These are phyloP conservation scores for Scylla paramamosain DNA, from an alignment of 1,140 invertebrate genomes.

Conservation along the genomic window DNA sequence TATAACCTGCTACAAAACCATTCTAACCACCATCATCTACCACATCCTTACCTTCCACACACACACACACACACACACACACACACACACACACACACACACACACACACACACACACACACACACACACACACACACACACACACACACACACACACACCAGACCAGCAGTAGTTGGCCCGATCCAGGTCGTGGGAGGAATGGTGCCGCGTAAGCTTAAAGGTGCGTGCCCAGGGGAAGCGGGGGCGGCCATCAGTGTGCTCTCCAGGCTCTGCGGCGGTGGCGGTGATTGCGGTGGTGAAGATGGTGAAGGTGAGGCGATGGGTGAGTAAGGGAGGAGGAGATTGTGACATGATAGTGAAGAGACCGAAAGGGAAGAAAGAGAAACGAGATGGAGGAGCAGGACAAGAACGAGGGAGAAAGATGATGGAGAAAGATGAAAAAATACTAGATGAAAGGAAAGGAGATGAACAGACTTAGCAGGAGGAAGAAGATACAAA, in stretches of 20 bases:
- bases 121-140: neutral
- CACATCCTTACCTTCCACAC: too few species aligned
- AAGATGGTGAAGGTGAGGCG: neutral
- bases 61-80: too few species aligned
- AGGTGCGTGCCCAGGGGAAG: neutral
- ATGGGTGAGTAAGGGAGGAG: neutral
- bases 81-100: neutral
- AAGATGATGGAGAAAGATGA: neutral
- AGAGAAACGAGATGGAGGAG: neutral
- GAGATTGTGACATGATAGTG: neutral
- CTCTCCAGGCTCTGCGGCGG: neutral
- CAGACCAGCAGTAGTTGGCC: neutral
- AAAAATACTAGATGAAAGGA: neutral
- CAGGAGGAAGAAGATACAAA: neutral
- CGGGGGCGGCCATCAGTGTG: neutral
- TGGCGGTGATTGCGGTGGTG: neutral
- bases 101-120: slow-evolving; percentile 15
- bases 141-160: slow-evolving; percentile 8
- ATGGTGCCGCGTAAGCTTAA: neutral
- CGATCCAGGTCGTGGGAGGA: neutral
- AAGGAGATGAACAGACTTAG: neutral
- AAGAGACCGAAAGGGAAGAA: neutral
- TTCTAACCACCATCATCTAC: too few species aligned
- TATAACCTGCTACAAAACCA: too few species aligned
- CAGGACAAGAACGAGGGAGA: neutral